phyloP scores from a whole-genome alignment of 2,113 vertebrate genomes.

The Eonycteris spelaea region DNA sequence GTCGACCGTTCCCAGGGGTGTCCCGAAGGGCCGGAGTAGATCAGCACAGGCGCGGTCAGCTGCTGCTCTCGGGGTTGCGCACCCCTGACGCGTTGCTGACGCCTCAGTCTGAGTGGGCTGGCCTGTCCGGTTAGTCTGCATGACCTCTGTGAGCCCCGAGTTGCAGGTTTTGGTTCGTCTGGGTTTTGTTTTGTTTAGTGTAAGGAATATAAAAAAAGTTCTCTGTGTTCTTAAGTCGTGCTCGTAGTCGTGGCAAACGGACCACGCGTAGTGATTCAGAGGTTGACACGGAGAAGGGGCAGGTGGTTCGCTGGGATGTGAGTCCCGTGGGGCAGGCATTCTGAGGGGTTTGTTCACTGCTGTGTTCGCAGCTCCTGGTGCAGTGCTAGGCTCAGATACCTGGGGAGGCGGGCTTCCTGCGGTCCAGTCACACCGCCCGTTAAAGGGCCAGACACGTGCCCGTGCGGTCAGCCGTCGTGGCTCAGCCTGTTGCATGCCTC shows the following conservation, averaged over 20 bases:
- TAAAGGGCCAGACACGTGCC: accelerated
- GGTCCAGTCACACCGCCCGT: accelerated
- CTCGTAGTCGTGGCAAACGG: accelerated
- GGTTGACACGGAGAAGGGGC: too few species aligned
- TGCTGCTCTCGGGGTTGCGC: accelerated
- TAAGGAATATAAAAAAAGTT: too few species aligned
- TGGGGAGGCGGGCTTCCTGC: accelerated
- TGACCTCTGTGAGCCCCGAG: neutral
- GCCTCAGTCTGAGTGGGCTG: accelerated
- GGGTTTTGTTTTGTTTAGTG: too few species aligned
- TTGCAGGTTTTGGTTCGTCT: neutral
- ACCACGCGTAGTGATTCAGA: neutral
- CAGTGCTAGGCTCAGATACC: accelerated
- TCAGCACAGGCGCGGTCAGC: accelerated
- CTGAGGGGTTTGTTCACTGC: neutral
- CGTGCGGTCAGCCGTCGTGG: neutral
- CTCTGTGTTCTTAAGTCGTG: neutral
- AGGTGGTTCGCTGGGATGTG: too few species aligned
- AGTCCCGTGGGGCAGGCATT: too few species aligned
- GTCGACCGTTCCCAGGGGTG: neutral
- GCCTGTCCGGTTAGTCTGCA: neutral
- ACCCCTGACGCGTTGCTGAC: accelerated
- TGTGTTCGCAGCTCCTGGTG: accelerated
- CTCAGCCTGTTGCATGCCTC: accelerated
- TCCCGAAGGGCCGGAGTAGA: neutral